These are phyloP conservation scores for Caenorhabditis sulstoni DNA, from an alignment of 2,888 invertebrate species.

Conservation along the genomic window DNA sequence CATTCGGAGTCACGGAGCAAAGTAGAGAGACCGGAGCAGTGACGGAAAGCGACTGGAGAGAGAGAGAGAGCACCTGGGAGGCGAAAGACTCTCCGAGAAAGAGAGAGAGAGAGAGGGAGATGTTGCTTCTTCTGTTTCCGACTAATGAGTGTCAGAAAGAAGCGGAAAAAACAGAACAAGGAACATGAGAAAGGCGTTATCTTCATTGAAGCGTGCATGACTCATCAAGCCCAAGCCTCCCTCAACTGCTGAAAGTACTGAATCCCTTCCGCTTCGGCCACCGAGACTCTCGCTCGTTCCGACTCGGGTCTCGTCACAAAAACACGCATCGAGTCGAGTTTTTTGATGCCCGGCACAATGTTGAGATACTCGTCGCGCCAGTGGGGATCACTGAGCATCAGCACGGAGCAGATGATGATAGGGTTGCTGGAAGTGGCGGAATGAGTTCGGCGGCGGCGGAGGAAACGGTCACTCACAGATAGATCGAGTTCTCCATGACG, in stretches of 20 bases:
- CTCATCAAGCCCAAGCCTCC: not conserved
- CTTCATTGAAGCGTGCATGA: too few species aligned
- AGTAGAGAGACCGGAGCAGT: too few species aligned
- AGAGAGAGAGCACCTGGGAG: too few species aligned
- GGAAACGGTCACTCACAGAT: conserved; percentile 32
- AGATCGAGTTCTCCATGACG: conserved; percentile 40
- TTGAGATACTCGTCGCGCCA: conserved; percentile 25
- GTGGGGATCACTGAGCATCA: conserved; percentile 26
- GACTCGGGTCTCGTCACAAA: conserved; percentile 13
- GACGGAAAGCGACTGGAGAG: too few species aligned
- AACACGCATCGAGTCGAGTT: not conserved
- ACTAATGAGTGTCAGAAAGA: too few species aligned
- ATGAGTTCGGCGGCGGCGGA: too few species aligned
- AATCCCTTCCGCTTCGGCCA: conserved; percentile 10
- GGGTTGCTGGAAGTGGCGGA: conserved; percentile 48
- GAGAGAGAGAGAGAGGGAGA: not conserved
- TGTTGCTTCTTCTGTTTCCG: too few species aligned
- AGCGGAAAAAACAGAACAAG: too few species aligned
- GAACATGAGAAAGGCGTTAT: too few species aligned
- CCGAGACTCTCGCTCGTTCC: not conserved
- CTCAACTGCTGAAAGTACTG: conserved; percentile 34
- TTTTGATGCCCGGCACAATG: conserved; percentile 14
- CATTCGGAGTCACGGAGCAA: not conserved
- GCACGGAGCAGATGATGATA: conserved; percentile 26
- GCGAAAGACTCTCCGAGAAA: not conserved